phyloP scores from a whole-genome alignment of 2,888 invertebrate genomes.

The Sinhomidia bicolor region DNA sequence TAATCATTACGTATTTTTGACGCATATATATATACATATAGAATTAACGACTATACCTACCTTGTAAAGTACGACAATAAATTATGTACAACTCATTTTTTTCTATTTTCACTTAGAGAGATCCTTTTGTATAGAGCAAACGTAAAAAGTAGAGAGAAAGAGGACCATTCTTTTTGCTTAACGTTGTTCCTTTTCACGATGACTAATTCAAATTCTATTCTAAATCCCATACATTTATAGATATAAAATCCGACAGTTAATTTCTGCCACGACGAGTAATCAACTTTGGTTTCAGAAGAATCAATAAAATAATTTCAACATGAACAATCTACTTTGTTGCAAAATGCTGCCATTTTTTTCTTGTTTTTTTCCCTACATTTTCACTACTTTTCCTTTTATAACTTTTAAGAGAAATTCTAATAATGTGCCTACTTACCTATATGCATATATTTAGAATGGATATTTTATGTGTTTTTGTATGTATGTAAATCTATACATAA shows the following conservation, averaged over 20 bases:
- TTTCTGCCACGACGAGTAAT: constrained; percentile 8
- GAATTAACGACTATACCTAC: neutral
- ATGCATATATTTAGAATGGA: neutral
- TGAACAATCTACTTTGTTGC: neutral
- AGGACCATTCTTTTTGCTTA: constrained; percentile 14
- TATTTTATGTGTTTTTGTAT: too few species aligned
- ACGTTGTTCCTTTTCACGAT: constrained; percentile 9
- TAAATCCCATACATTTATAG: neutral
- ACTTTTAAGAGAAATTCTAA: neutral
- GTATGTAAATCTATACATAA: neutral
- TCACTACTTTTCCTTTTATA: neutral
- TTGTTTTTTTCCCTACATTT: neutral
- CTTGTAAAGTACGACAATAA: neutral
- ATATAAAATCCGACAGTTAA: constrained; percentile 40
- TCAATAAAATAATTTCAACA: neutral
- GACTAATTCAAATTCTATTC: neutral
- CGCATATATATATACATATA: neutral
- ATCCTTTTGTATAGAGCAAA: constrained; percentile 46
- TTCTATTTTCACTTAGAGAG: constrained; percentile 12
- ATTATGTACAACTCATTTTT: neutral
- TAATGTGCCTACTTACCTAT: neutral
- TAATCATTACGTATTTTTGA: neutral
- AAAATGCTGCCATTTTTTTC: neutral
- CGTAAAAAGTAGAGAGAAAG: constrained; percentile 27
- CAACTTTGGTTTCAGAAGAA: constrained; percentile 50